Evolutionary conservation across 2,797 vertebrate genomes (phyloP).

Genomic region (Arnoldichthys spilopterus): DNA sequence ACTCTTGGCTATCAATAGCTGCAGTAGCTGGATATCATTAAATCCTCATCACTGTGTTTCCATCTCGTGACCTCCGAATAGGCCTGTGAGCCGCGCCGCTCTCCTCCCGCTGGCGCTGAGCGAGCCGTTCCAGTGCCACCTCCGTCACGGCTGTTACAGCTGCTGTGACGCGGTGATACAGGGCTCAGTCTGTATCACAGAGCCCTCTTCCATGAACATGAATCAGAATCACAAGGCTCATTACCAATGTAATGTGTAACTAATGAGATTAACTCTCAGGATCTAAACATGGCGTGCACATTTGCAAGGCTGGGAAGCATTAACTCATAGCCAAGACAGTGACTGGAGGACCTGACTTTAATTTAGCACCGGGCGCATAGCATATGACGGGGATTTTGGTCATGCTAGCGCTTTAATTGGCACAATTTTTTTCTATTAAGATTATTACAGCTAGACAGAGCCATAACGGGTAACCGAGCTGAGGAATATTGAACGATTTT

Average conservation of each 20-base stretch:
- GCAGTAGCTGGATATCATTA: slow-evolving; percentile 83
- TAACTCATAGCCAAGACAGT: slow-evolving; percentile 28
- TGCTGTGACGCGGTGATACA: slow-evolving; percentile 2
- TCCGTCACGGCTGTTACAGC: slow-evolving; percentile 38
- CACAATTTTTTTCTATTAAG: slow-evolving; percentile 26
- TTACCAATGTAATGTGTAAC: slow-evolving; percentile 49
- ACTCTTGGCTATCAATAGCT: slow-evolving; percentile 81
- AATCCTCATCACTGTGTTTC: slow-evolving; percentile 82
- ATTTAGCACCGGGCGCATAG: slow-evolving; percentile 32
- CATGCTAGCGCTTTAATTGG: slow-evolving; percentile 41
- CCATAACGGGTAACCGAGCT: slow-evolving; percentile 38
- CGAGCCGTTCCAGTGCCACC: slow-evolving; percentile 32
- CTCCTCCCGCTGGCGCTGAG: slow-evolving; percentile 37
- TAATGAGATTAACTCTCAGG: slow-evolving; percentile 47
- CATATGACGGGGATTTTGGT: slow-evolving; percentile 15
- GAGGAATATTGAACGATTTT: slow-evolving; percentile 41
- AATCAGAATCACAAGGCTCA: slow-evolving; percentile 45
- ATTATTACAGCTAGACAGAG: slow-evolving; percentile 43
- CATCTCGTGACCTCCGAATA: slow-evolving; percentile 75
- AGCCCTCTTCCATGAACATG: slow-evolving; percentile 29
- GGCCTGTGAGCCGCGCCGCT: slow-evolving; percentile 65
- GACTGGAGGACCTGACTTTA: slow-evolving; percentile 21
- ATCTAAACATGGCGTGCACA: slow-evolving; percentile 36
- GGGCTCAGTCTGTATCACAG: slow-evolving; percentile 26
- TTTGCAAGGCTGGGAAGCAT: slow-evolving; percentile 24